These are phyloP conservation scores for Podarcis cretensis DNA, from an alignment of 2,113 vertebrate species.

Conservation along the genomic window DNA sequence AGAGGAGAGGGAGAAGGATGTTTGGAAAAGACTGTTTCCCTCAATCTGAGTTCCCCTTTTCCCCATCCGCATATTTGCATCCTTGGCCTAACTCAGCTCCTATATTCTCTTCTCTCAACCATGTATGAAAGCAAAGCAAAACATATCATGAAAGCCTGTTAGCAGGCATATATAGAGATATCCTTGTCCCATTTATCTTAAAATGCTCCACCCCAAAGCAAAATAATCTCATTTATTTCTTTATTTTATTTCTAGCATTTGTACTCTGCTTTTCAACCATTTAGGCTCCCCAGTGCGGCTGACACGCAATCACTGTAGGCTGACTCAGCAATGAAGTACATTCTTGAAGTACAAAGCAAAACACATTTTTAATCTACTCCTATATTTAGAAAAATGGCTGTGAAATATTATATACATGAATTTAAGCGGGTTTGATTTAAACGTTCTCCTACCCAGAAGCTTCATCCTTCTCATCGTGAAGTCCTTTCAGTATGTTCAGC, in stretches of 20 bases:
- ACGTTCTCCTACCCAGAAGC: slow-evolving; percentile 71
- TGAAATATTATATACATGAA: neutral
- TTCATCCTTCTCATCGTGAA: slow-evolving; percentile 88
- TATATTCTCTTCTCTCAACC: neutral
- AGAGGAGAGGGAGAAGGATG: neutral
- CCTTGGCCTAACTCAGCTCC: neutral
- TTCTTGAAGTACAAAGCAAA: neutral
- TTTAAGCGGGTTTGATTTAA: neutral
- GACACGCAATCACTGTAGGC: too few species aligned
- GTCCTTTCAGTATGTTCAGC: slow-evolving; percentile 80
- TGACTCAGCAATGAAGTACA: neutral
- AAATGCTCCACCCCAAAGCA: neutral
- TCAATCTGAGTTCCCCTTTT: neutral
- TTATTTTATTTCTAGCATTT: too few species aligned
- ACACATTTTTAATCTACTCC: neutral
- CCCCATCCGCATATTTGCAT: neutral
- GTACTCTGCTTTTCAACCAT: too few species aligned
- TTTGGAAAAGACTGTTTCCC: neutral
- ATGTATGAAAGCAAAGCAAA: neutral
- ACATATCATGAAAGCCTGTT: neutral
- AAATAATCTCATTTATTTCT: neutral
- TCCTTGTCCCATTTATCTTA: neutral
- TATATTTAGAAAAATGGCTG: neutral
- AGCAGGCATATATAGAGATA: neutral
- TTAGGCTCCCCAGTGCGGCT: too few species aligned